Conservation (phyloP, 2,888 invertebrate genomes). For the Crocallis elinguaria region DNA sequence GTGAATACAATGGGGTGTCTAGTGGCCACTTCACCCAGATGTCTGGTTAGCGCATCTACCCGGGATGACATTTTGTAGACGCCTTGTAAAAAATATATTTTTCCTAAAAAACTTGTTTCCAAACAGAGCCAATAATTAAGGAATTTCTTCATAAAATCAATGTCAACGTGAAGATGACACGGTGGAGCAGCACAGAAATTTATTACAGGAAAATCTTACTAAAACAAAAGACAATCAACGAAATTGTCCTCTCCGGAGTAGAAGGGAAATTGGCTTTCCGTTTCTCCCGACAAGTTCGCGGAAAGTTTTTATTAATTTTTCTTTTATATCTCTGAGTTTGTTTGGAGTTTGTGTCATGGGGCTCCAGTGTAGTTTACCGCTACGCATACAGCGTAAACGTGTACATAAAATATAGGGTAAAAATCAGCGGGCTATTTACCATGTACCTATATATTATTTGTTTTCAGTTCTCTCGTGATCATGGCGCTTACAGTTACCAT, state of each 20-base stretch:
- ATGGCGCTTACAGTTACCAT: too few species aligned
- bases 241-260: conserved; percentile 16
- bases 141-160: too few species aligned
- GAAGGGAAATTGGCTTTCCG: conserved; percentile 22
- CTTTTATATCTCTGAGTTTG: background rate
- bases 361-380: background rate
- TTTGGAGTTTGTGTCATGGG: background rate
- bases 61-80: conserved; percentile 5
- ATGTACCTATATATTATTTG: too few species aligned
- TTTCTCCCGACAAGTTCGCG: background rate
- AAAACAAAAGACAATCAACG: conserved; percentile 29
- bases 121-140: too few species aligned
- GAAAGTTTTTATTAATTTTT: conserved; percentile 11
- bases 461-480: too few species aligned
- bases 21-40: conserved; percentile 66
- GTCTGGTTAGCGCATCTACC: conserved; percentile 47
- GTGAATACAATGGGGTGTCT: conserved; percentile 50
- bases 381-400: too few species aligned
- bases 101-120: too few species aligned
- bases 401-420: conserved; percentile 23
- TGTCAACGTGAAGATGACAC: background rate
- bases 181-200: conserved; percentile 1
- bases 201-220: conserved; percentile 6
- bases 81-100: background rate
- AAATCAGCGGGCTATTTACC: too few species aligned